Percentiles rank a stretch among this genome's conserved stretches.
phyloP scores from a whole-genome alignment of 92 coral and sea anemone species.

The Umimayanthus chanpuru region DNA sequence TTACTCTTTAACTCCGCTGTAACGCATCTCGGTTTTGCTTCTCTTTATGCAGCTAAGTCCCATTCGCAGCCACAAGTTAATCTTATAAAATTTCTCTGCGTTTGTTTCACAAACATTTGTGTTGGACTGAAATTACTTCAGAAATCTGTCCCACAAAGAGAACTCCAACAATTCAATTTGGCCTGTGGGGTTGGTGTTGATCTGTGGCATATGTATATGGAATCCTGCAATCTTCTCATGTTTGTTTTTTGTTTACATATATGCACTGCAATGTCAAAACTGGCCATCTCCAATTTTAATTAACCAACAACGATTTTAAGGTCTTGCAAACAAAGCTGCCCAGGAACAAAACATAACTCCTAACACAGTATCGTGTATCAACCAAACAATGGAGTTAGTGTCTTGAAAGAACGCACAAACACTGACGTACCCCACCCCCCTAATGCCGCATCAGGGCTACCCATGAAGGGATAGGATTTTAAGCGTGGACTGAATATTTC shows the following conservation, averaged over 20 bases:
- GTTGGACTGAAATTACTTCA: background rate
- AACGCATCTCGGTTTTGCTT: background rate
- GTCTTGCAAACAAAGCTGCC: no score
- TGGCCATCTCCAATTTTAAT: background rate
- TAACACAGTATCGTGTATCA: no score
- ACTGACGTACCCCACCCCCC: no score
- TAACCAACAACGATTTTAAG: background rate
- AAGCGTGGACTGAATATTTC: no score
- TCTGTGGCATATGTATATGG: background rate
- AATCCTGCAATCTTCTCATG: background rate
- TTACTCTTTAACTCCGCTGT: background rate
- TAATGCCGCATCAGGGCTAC: no score
- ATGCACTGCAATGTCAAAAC: no score
- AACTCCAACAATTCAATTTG: background rate
- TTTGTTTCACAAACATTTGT: constrained; percentile 7
- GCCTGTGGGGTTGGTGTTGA: background rate
- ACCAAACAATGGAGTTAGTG: no score
- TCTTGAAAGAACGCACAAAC: no score
- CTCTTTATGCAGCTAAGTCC: background rate
- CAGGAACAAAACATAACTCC: background rate
- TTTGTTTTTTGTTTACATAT: no score
- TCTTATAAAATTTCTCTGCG: background rate
- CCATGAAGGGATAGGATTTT: background rate
- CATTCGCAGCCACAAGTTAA: background rate
- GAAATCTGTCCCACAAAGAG: background rate